These are phyloP conservation scores for Synanthedon andrenaeformis DNA, from an alignment of 2,888 invertebrate genomes.

Conservation along the genomic window DNA sequence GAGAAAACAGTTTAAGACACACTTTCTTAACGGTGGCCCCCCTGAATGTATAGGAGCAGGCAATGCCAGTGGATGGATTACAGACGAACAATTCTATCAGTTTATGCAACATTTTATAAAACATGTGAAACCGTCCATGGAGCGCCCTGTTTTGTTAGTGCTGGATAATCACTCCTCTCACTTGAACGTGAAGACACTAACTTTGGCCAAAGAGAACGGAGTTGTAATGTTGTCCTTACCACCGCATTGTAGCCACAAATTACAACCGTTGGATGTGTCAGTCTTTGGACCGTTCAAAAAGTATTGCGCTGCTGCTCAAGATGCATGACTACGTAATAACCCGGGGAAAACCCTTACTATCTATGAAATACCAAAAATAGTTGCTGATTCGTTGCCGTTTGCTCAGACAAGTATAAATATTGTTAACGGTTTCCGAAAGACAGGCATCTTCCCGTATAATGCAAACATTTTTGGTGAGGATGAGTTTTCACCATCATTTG, in stretches of 20 bases:
- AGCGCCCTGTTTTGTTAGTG: conserved; percentile 7
- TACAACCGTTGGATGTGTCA: conserved; percentile 13
- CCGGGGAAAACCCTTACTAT: conserved; percentile 11
- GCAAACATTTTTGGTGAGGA: conserved; percentile 8
- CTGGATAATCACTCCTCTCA: conserved; percentile 15
- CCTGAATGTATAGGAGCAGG: conserved; percentile 5
- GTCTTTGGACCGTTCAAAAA: conserved; percentile 13
- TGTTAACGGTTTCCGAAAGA: conserved; percentile 10
- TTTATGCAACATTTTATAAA: too few species aligned
- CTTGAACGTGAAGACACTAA: conserved; percentile 8
- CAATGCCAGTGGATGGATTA: conserved; percentile 9
- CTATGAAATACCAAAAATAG: conserved; percentile 13
- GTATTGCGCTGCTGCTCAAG: conserved; percentile 11
- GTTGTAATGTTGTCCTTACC: conserved; percentile 13
- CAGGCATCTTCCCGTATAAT: conserved; percentile 13
- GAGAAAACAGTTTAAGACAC: conserved; percentile 2
- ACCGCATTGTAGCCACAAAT: too few species aligned
- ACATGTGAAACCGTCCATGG: too few species aligned
- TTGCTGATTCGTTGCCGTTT: conserved; percentile 11
- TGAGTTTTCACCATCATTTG: conserved; percentile 14
- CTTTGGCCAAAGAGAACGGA: conserved; percentile 10
- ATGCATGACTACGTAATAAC: conserved; percentile 10
- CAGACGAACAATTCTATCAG: conserved; percentile 8
- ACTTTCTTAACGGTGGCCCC: conserved; percentile 3
- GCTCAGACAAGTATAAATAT: conserved; percentile 11